Base-by-base conservation (phyloP, 2,797 vertebrate species). In the Centroberyx gerrardi region DNA sequence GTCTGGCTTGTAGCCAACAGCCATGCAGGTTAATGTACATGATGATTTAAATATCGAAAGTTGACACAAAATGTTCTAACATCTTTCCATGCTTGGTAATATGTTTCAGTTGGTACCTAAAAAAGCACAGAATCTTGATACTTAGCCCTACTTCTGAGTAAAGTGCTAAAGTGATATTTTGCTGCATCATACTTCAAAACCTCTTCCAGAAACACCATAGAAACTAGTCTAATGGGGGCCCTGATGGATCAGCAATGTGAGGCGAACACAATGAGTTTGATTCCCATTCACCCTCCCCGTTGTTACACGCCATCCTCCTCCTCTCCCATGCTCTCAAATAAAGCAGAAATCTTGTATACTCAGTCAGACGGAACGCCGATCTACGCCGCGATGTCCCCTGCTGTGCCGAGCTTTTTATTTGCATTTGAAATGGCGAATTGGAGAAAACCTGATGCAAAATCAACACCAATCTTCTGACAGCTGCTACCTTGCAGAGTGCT, bases 381-480 rank as follows among this genome's bases (percentile, higher is more conserved):
- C 49, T 40, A 17, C 5, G 1, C 48, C 5, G 29, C 15, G 31
- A 49, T 52, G 48, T 36, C 13, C 64, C 42, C 28, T 8, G 0
- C 40, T 0, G 2, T 5, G 31, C 60, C 0, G 27, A 53, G 28
- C 38, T 17, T 62, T 61, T 4, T 33, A 59, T 80, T 80, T 67
- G 59, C 68, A 78, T 81, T 68, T 49, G 12, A 63, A 81, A 74
- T 10, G 29, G 51, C 36, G 40, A 74, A 75, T 12, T n/a, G 51
- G 10, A 49, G 22, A 28, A 46, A 79, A 82, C 67, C 72, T 3
- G 33, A 46, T 63, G 70, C 28, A 17, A 51, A 84, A 68, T 68
- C 62, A 81, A 72, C 72, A 71, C 15, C 28, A 62, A 69, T 76
- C 53, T 68, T 38, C 54, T 38, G 8, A 73, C 87, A 72, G 81